A percentile compares a stretch with the other conserved stretches of the same genome.
These are phyloP conservation scores for Phasianus colchicus DNA, from an alignment of 2,113 vertebrate genomes.

Conservation along the genomic window DNA sequence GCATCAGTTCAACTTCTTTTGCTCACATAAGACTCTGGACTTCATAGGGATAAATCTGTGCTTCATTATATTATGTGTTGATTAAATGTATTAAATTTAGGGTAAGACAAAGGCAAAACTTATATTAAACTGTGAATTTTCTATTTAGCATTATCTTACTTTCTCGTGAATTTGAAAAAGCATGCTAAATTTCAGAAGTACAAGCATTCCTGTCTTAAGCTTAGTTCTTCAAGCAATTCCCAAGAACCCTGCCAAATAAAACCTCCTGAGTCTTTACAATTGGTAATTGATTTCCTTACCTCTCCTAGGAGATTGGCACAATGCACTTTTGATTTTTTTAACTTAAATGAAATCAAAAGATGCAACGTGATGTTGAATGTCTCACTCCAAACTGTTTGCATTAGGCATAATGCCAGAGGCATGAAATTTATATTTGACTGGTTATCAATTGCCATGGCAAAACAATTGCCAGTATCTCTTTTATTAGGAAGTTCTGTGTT, in stretches of 20 bases:
- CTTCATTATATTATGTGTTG: neutral
- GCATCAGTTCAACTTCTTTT: neutral
- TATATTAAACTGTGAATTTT: neutral
- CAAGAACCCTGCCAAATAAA: neutral
- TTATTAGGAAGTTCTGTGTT: neutral
- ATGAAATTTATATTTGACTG: neutral
- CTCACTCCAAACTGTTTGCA: neutral
- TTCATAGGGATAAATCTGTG: neutral
- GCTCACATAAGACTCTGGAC: neutral
- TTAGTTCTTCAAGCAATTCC: neutral
- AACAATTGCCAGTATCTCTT: neutral
- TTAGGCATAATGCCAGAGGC: neutral
- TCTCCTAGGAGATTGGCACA: neutral
- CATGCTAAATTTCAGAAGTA: neutral
- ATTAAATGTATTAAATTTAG: neutral
- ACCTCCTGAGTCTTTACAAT: neutral
- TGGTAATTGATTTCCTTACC: neutral
- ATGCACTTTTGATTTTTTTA: neutral
- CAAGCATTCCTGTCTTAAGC: neutral
- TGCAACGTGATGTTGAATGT: neutral
- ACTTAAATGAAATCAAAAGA: neutral
- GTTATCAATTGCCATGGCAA: neutral
- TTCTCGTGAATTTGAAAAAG: neutral
- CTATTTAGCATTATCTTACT: neutral
- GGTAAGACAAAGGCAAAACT: neutral